These are phyloP conservation scores for Drosophila kokeensis DNA, from an alignment of 2,888 invertebrate genomes.

Conservation along the genomic window DNA sequence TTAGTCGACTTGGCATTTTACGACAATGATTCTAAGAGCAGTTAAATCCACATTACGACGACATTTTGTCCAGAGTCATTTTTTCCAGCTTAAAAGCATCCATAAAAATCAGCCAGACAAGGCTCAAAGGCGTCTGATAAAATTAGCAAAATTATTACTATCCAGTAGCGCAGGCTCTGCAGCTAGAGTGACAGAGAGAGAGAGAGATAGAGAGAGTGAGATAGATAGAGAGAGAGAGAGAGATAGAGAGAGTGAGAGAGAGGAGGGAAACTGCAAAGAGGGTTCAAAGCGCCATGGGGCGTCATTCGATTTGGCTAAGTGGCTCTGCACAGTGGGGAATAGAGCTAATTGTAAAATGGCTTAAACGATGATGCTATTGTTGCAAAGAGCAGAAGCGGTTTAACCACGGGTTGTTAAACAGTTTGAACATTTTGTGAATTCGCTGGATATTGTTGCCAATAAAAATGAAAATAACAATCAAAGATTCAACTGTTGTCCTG, in stretches of 20 bases:
- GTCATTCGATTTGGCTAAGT: conserved; percentile 52
- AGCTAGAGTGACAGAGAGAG: not conserved
- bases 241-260: not conserved
- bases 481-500: not conserved
- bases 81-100: conserved; percentile 59
- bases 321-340: conserved; percentile 44
- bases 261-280: not conserved
- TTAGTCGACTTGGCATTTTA: conserved; percentile 63
- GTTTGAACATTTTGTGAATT: not conserved
- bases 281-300: conserved; percentile 45
- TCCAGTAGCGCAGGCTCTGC: conserved; percentile 52
- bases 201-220: not conserved
- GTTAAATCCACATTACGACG: conserved; percentile 70
- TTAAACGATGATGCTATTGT: not conserved
- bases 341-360: not conserved
- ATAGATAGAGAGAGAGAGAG: not conserved
- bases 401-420: not conserved
- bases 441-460: not conserved
- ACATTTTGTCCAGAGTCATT: conserved; percentile 49
- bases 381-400: not conserved
- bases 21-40: conserved; percentile 51
- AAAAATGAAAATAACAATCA: not conserved
- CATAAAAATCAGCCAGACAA: conserved; percentile 67
- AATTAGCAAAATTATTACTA: conserved; percentile 64
- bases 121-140: conserved; percentile 60